Evolutionary conservation across 2,888 invertebrate species (phyloP), one percentile per base, ranked within the genome.

Genomic region (Spatulosminthurus flaviceps): DNA sequence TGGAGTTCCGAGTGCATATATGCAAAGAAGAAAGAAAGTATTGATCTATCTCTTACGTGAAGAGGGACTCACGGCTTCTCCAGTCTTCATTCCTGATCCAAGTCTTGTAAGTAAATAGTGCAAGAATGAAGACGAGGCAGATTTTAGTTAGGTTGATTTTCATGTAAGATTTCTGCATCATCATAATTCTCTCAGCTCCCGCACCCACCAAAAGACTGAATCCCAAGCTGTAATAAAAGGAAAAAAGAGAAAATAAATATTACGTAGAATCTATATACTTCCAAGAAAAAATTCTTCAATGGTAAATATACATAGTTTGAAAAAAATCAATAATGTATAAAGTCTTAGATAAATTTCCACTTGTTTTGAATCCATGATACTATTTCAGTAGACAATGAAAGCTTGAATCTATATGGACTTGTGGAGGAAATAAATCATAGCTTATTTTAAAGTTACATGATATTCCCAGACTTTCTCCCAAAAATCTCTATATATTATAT

Each of bases 151-250:
- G 87, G 84, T 92, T 87, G 82, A 84, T 79, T 81, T 81, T 81
- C 64, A 64, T 22, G 81, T 83, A 83, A 82, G 82, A 83, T 83
- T 85, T 83, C 80, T 84, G 83, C 80, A 80, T 78, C 78, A 80
- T 81, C 80, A 85, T 83, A 81, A 85, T 82, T 82, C 83, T 83
- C 87, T 93, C 93, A 69, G 92, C 90, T 0, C 94, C 94, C 86
- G 92, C 92, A 0, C 91, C 93, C 29, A 94, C 91, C 77, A 95
- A 88, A 71, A 95, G 88, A 79, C 94, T 93, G 87, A 92, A 92
- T 0, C 95, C 95, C 86, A 95, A 90, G 86, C 95, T 95, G 90
- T 70, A 86, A 86, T 79, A 77, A 13, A 70, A 26, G 11, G 13
- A 19, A 29, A 72, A 60, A 82, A 84, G n/a, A n/a, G n/a, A n/a